These are phyloP conservation scores for Sebastes jordani DNA, from an alignment of 2,797 vertebrate genomes.

Conservation along the genomic window DNA sequence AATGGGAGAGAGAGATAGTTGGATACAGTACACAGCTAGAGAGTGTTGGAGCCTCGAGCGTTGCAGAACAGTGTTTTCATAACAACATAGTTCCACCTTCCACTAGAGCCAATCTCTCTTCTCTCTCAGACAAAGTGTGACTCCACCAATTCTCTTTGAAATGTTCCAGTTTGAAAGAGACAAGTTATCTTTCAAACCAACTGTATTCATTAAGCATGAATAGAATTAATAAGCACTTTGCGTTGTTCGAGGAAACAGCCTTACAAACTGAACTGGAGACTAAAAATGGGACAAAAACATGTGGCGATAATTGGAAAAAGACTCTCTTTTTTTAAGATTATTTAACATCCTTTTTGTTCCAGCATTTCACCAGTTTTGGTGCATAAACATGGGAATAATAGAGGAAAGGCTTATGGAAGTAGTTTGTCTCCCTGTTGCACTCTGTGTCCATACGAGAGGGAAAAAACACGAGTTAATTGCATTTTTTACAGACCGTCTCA, in stretches of 20 bases:
- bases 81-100: constrained; percentile 18
- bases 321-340: not conserved
- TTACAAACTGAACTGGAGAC: not conserved
- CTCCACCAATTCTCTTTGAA: not conserved
- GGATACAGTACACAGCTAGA: constrained; percentile 1
- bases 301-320: not conserved
- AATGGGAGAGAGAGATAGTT: constrained; percentile 9
- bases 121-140: not conserved
- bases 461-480: constrained; percentile 66
- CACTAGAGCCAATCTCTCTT: not conserved
- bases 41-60: constrained; percentile 1
- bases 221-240: not conserved
- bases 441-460: constrained; percentile 38
- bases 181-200: not conserved
- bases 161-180: not conserved
- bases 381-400: constrained; percentile 45
- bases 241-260: not conserved
- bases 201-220: not conserved
- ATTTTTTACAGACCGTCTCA: constrained; percentile 74
- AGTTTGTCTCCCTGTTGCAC: constrained; percentile 50
- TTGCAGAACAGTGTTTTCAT: constrained; percentile 38
- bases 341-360: constrained; percentile 26
- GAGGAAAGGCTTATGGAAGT: constrained; percentile 47
- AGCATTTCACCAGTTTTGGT: constrained; percentile 23
- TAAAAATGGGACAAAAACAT: not conserved